Evolutionary conservation across 2,888 invertebrate species (phyloP), one percentile per base, ranked within the genome.

Genomic region (Ornithoptera alexandrae): DNA sequence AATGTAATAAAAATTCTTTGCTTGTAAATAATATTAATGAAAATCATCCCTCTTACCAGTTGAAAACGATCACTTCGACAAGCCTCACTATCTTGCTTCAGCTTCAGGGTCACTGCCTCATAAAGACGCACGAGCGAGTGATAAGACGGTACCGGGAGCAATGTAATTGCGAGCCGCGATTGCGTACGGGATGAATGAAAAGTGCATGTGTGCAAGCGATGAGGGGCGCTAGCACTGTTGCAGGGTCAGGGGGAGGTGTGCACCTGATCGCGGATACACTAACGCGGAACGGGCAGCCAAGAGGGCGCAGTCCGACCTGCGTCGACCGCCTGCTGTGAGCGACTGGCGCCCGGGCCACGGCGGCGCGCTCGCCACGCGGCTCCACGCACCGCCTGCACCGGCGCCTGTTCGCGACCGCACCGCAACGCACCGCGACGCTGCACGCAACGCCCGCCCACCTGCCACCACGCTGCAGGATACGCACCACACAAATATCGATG

Each of bases 331-430:
- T 85, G 85, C 84, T 82, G 82, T 82, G 89, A 89, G 89, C 90
- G 86, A 91, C 91, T 91, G 90, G 84, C 89, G 90, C 88, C 90
- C 90, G 88, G 89, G 89, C 84, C 86, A 85, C 84, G 83, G 78
- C 83, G 84, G 84, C 84, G 82, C 84, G 84, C 80, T 78, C 82
- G 83, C 84, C 78, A 79, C 80, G 74, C 72, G 71, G 60, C 67
- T 67, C 66, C 67, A 70, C 70, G 83, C 85, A 80, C 81, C 82
- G 83, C 83, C 81, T 83, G 84, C 85, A 72, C 74, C 68, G 72
- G 72, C 73, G 70, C 74, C 71, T 70, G 75, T 73, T 75, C 75
- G 74, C 81, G 74, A 74, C 76, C 78, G 76, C 78, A 74, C 74
- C 81, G 79, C 78, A 79, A 80, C 78, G 76, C 78, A 74, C 74